Conservation (phyloP, 2,797 vertebrate species). For the Calcarius lapponicus region DNA sequence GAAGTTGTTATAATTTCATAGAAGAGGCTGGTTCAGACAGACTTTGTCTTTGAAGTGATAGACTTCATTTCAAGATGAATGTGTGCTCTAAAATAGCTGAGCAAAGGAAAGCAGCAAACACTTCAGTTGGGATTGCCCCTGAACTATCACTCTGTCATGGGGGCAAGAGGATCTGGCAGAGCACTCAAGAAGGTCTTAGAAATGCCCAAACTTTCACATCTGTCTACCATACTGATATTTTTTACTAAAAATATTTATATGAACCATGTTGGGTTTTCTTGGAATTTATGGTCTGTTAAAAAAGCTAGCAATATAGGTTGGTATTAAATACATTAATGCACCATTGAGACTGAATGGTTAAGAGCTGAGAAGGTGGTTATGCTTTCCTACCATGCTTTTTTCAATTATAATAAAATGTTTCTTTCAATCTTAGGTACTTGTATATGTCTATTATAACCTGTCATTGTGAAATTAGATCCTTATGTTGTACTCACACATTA, state of each 20-base stretch:
- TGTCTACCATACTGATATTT: not conserved
- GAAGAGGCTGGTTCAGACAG: not conserved
- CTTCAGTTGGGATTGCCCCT: not conserved
- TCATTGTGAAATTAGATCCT: constrained; percentile 38
- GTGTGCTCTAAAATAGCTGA: not conserved
- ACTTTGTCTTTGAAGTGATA: not conserved
- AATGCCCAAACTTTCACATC: not conserved
- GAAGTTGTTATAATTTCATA: not conserved
- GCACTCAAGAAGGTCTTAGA: not conserved
- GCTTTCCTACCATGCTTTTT: not conserved
- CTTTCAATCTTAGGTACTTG: constrained; percentile 5
- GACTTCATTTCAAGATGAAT: not conserved
- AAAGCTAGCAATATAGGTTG: not conserved
- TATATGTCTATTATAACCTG: constrained; percentile 11
- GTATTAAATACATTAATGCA: not conserved
- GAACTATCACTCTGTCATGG: not conserved
- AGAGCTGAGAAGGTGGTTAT: not conserved
- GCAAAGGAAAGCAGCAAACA: not conserved
- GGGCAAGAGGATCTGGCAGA: not conserved
- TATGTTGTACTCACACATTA: not conserved
- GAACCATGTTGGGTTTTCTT: not conserved
- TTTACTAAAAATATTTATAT: not conserved
- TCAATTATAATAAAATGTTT: constrained; percentile 23
- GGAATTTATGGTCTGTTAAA: not conserved
- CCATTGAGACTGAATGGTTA: not conserved